Evolutionary conservation across 2,888 invertebrate species (phyloP).

Genomic region (Netelia virgata): DNA sequence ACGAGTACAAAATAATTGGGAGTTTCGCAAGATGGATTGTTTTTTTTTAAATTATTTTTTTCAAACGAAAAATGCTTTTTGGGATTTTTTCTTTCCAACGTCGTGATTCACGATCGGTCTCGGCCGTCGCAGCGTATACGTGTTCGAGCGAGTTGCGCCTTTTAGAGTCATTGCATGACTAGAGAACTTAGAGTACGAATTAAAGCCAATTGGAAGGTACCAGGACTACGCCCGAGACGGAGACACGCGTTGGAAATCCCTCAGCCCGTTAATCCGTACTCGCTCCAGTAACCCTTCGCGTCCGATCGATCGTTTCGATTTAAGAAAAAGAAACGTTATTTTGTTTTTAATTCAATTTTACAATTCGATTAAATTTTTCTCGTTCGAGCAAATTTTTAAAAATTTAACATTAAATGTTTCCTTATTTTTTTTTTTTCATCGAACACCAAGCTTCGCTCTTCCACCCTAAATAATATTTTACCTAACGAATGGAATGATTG

Average conservation of each 20-base stretch:
- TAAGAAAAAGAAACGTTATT: background rate
- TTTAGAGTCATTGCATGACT: slow-evolving; percentile 82
- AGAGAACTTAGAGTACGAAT: slow-evolving; percentile 80
- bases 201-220: slow-evolving; percentile 83
- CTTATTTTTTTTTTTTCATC: background rate
- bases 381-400: slow-evolving; percentile 1
- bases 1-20: slow-evolving; percentile 66
- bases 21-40: slow-evolving; percentile 11
- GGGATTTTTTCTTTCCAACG: slow-evolving; percentile 66
- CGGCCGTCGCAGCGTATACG: slow-evolving; percentile 77
- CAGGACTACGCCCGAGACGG: slow-evolving; percentile 75
- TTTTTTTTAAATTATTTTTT: background rate
- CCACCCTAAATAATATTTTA: slow-evolving; percentile 5
- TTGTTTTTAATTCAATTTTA: background rate
- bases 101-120: slow-evolving; percentile 61
- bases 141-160: slow-evolving; percentile 71
- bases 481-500: slow-evolving; percentile 56
- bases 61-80: slow-evolving; percentile 68
- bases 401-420: background rate
- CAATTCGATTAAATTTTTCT: background rate
- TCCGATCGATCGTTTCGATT: background rate
- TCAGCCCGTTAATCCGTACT: background rate
- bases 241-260: slow-evolving; percentile 54
- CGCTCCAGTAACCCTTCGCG: slow-evolving; percentile 1
- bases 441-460: background rate